Evolutionary conservation across 2,113 vertebrate species (phyloP).

Genomic region (Marmota flaviventris): DNA sequence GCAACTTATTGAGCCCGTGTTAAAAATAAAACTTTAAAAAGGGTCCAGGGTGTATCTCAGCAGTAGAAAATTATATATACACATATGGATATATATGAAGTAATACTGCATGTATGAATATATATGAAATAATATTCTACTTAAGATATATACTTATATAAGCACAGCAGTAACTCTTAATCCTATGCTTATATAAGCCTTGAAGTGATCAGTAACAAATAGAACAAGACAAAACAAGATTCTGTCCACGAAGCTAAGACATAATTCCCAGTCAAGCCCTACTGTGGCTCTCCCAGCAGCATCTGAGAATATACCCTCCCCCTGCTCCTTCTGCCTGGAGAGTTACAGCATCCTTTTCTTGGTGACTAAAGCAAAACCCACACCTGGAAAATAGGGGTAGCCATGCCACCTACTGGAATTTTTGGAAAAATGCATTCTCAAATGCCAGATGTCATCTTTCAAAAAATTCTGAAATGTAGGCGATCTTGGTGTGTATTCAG

Average conservation of each 20-base stretch:
- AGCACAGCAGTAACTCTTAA: neutral
- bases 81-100: neutral
- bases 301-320: neutral
- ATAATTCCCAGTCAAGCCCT: neutral
- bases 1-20: no score
- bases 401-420: slow-evolving; percentile 54
- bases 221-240: neutral
- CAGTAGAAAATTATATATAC: no score
- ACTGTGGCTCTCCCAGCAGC: neutral
- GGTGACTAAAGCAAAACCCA: neutral
- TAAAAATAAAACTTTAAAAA: no score
- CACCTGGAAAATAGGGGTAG: neutral
- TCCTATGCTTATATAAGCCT: slow-evolving; percentile 1
- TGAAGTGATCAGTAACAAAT: neutral
- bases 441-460: neutral
- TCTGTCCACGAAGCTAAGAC: neutral
- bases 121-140: neutral
- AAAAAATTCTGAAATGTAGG: neutral
- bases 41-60: no score
- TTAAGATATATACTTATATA: neutral
- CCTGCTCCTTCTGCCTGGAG: slow-evolving; percentile 11
- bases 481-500: neutral
- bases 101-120: neutral
- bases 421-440: slow-evolving; percentile 26
- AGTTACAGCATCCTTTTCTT: accelerated